Base-by-base conservation (phyloP, 2,888 invertebrate genomes). In the Oligia fasciuncula region DNA sequence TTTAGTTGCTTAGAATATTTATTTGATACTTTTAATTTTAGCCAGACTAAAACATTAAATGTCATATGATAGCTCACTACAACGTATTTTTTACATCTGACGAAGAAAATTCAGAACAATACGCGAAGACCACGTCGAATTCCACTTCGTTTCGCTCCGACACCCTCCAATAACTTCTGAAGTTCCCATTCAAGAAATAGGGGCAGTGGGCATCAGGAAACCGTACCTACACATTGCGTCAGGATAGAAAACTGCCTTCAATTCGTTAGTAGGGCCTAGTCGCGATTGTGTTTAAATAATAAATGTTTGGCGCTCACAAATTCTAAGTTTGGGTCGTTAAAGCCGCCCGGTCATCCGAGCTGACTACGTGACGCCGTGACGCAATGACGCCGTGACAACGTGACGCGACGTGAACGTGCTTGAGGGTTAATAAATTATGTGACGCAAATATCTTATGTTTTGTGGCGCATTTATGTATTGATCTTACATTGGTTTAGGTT, bases 311-410 rank as follows among this genome's bases (percentile, higher is more conserved):
- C 78, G 88, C 89, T 88, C 91, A 86, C 91, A 91, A 91, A 89
- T 89, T 91, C 88, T 88, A 91, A 92, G 91, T 90, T 91, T 90
- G 81, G 89, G 88, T 93, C 93, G 92, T 93, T 93, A 93, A 90
- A 90, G 86, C 90, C 86, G 87, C 76, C 85, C 89, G 89, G 89
- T 90, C 89, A 89, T 89, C 87, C 85, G 87, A 85, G 80, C 85
- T 84, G 84, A 80, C 89, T 86, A 90, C 90, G 90, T 91, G 91
- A 86, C 83, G 79, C 60, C 54, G 57, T 75, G 81, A 71, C 81
- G 46, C 23, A 46, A 54, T 82, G 76, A 73, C 54, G 63, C 35
- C 88, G 77, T 90, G 89, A 85, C 83, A 82, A 43, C 78, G 51
- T 77, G 51, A 54, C 60, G 70, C 62, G 54, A 51, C 60, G 60